Conservation (phyloP, 2,113 vertebrate species). For the Hepsetus odoe region DNA sequence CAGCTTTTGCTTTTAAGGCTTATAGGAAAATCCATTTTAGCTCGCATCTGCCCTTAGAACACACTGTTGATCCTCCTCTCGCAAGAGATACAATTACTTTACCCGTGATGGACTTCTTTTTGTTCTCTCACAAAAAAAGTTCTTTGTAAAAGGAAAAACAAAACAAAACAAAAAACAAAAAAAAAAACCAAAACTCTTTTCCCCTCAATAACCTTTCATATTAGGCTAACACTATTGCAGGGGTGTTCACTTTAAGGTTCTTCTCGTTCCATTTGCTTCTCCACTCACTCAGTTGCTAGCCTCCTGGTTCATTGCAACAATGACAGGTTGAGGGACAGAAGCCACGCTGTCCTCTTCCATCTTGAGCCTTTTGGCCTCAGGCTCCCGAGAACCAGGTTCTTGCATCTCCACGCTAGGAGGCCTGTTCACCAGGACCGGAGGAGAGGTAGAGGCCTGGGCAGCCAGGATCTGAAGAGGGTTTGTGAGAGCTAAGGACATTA, state of each 20-base stretch:
- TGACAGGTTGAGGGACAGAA: conserved; percentile 78
- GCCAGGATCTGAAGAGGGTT: conserved; percentile 94
- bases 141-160: conserved; percentile 40
- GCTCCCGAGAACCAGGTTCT: conserved; percentile 73
- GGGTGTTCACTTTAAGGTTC: conserved; percentile 44
- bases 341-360: conserved; percentile 79
- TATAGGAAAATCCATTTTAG: conserved; percentile 40
- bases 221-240: conserved; percentile 45
- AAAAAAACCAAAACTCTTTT: conserved; percentile 5
- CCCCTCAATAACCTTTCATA: conserved; percentile 53
- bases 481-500: conserved; percentile 78
- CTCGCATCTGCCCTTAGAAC: conserved; percentile 34
- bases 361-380: conserved; percentile 85
- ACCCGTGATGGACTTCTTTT: conserved; percentile 32
- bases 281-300: conserved; percentile 56
- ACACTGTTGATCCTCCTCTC: conserved; percentile 28
- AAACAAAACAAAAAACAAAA: background rate
- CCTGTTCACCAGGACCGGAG: conserved; percentile 86
- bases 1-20: conserved; percentile 52
- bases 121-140: conserved; percentile 29
- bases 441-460: conserved; percentile 92
- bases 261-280: conserved; percentile 19
- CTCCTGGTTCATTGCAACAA: conserved; percentile 76
- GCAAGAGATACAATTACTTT: conserved; percentile 34
- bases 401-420: conserved; percentile 74